Conservation (phyloP, 2,797 vertebrate genomes). For the Melanotaenia maccullochi region DNA sequence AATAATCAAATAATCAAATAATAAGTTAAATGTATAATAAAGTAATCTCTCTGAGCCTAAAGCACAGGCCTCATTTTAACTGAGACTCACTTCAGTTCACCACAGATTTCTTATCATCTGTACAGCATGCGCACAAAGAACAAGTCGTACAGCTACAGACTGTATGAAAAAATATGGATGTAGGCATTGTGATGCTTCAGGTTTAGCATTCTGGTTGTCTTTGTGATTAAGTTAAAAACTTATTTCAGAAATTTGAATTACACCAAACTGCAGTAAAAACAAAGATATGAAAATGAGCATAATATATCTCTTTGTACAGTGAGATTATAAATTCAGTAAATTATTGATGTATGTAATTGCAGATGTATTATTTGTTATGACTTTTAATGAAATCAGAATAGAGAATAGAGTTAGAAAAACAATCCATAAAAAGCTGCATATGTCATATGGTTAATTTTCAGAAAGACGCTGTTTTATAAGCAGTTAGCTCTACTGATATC, state of each 20-base stretch:
- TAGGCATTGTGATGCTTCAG: no score
- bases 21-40: neutral
- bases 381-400: neutral
- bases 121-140: no score
- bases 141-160: no score
- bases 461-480: constrained; percentile 41
- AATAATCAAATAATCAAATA: no score
- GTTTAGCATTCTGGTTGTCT: no score
- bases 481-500: neutral
- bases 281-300: no score
- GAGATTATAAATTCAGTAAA: neutral
- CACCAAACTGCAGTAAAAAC: no score
- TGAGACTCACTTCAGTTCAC: no score
- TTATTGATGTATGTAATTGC: neutral
- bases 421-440: constrained; percentile 30
- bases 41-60: neutral
- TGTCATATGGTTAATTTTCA: constrained; percentile 3
- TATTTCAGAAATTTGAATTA: neutral
- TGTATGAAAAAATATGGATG: no score
- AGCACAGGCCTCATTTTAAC: neutral
- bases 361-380: neutral
- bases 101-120: no score
- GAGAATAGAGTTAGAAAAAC: neutral
- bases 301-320: neutral
- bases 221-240: no score